These are phyloP conservation scores for Datnioides undecimradiatus DNA, from an alignment of 2,113 vertebrate genomes.

Conservation along the genomic window DNA sequence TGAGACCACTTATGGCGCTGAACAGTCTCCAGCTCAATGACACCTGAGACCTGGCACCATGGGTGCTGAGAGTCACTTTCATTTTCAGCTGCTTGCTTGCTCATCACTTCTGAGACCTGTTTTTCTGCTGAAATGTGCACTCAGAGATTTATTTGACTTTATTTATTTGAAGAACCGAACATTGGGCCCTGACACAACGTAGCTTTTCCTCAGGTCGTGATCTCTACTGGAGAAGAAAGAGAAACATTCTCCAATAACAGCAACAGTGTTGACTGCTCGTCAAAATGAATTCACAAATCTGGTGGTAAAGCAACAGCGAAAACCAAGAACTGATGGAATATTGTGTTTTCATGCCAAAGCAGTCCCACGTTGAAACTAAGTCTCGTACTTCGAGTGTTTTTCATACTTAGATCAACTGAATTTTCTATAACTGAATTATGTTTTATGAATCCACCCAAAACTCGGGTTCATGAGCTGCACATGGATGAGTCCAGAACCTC, in stretches of 20 bases:
- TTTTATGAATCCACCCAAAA: constrained; percentile 12
- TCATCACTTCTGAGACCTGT: background rate
- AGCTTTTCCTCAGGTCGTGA: background rate
- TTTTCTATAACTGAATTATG: constrained; percentile 7
- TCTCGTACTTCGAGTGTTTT: background rate
- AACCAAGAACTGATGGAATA: constrained; percentile 7
- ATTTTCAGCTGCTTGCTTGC: background rate
- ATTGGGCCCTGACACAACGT: background rate
- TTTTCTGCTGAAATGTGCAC: background rate
- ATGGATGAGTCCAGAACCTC: constrained; percentile 8
- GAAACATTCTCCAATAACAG: background rate
- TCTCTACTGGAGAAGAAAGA: background rate
- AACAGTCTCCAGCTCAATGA: background rate
- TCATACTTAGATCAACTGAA: constrained; percentile 19
- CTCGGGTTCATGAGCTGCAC: background rate
- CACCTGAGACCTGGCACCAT: background rate
- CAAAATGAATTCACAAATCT: constrained; percentile 16
- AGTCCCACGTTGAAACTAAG: background rate
- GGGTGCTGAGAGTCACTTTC: background rate
- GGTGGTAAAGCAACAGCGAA: background rate
- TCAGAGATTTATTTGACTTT: background rate
- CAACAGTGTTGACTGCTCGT: background rate
- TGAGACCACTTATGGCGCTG: background rate
- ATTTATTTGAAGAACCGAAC: background rate
- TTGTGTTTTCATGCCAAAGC: background rate